Evolutionary conservation across 2,113 vertebrate species (phyloP), one percentile per base, ranked within the genome.

Genomic region (Dolichallabes microphthalmus): DNA sequence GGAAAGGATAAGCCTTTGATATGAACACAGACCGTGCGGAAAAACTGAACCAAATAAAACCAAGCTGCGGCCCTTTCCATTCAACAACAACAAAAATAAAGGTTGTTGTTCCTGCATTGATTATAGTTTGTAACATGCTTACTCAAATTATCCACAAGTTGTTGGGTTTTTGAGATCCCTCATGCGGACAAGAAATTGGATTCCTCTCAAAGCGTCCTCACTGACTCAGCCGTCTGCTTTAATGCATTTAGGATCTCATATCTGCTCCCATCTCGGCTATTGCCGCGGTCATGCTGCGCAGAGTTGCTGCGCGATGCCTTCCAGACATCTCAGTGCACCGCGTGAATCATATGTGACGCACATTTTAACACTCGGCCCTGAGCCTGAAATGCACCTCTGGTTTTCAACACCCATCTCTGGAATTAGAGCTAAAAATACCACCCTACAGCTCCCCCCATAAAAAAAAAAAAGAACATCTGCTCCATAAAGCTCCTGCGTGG

Each of bases 331-430:
- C 14, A 25, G n/a, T 20, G 78, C 39, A 74, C 69, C 58, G 25
- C 60, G 50, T 68, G 86, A 84, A 64, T 87, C 86, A 87, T 80
- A 27, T 82, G 45, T 58, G 77, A 84, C 77, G 66, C 86, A 64
- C 32, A 75, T 82, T 74, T 74, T 71, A 81, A 81, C 45, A 73
- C 55, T 73, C 39, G 66, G 77, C 57, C 68, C 39, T 60, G 27
- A 81, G 79, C n/a, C 50, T 55, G 68, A 86, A 81, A 81, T 55
- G 85, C 45, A 82, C 78, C 77, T 87, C 86, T 82, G 77, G 55
- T 74, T 73, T 80, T 53, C 78, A 52, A 32, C 68, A 80, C 77
- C 35, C 84, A 27, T 58, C 85, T 45, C 69, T 20, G 68, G 83
- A 68, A 73, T 53, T 74, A 61, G 53, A 81, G 39, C 68, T 81